Conservation (phyloP, 2,888 invertebrate species). For the Ephialtes manifestator region DNA sequence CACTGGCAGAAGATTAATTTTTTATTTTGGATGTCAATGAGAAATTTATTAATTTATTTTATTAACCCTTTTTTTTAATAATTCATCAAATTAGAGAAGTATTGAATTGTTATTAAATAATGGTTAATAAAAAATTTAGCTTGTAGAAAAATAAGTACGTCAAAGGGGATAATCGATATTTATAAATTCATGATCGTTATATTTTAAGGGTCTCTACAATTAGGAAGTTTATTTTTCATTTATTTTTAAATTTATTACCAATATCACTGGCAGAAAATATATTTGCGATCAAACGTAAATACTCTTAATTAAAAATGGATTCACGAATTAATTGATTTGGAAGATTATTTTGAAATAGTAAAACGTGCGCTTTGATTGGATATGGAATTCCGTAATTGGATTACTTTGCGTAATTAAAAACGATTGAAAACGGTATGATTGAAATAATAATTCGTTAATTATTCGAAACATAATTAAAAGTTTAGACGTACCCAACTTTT, state of each 20-base stretch:
- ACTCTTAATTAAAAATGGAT: background rate
- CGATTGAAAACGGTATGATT: background rate
- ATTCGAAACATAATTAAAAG: background rate
- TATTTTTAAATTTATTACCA: background rate
- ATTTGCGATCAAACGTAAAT: background rate
- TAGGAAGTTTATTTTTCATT: too few relatives aligned
- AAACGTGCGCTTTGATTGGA: background rate
- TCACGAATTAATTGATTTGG: background rate
- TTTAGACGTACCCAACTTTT: too few relatives aligned
- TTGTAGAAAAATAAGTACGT: too few relatives aligned
- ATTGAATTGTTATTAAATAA: too few relatives aligned
- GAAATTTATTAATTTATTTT: too few relatives aligned
- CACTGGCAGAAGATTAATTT: background rate
- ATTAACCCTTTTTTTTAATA: too few relatives aligned
- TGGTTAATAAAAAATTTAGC: too few relatives aligned
- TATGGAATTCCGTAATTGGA: background rate
- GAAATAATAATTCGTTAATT: background rate
- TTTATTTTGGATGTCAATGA: background rate
- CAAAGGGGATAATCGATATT: too few relatives aligned
- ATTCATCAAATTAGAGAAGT: too few relatives aligned
- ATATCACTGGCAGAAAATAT: background rate
- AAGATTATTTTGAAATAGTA: background rate
- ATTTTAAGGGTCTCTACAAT: background rate
- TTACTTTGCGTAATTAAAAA: background rate
- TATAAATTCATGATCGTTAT: too few relatives aligned